Evolutionary conservation across 2,113 vertebrate species (phyloP).

Genomic region (Embiotoca jacksoni): DNA sequence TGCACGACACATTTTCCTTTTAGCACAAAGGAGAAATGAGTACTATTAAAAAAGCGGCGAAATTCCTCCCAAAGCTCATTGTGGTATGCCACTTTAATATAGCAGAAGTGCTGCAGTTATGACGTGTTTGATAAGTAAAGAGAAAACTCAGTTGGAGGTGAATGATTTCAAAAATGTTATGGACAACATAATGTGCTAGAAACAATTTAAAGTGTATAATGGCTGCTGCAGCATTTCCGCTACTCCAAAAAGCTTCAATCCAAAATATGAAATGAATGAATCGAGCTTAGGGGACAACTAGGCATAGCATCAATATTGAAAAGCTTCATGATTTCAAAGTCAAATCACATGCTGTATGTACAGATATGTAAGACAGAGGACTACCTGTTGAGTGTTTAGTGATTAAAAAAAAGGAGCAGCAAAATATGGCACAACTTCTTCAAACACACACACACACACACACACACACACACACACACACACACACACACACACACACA

Average conservation of each 20-base stretch:
- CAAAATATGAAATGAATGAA: not conserved
- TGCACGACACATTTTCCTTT: constrained; percentile 42
- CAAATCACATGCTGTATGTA: not conserved
- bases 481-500: constrained; percentile 14
- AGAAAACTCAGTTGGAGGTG: not conserved
- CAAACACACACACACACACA: constrained; percentile 2
- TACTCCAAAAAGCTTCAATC: not conserved
- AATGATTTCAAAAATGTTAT: not conserved
- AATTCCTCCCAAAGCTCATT: constrained; percentile 27
- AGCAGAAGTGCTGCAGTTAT: constrained; percentile 4
- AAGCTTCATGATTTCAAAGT: not conserved
- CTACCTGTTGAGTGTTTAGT: too few species aligned
- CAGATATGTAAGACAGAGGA: not conserved
- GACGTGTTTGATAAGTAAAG: not conserved
- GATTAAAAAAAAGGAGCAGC: constrained; percentile 6
- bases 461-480: constrained; percentile 14
- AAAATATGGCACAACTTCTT: constrained; percentile 44
- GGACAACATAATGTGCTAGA: not conserved
- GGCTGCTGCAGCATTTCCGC: not conserved
- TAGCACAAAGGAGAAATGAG: constrained; percentile 13
- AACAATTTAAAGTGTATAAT: not conserved
- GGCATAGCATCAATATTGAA: not conserved
- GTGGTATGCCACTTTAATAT: not conserved
- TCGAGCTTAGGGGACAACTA: not conserved
- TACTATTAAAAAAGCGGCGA: constrained; percentile 34